Evolutionary conservation across 2,888 invertebrate genomes (phyloP), one percentile per base, ranked within the genome.

Genomic region (Sericinus montela): DNA sequence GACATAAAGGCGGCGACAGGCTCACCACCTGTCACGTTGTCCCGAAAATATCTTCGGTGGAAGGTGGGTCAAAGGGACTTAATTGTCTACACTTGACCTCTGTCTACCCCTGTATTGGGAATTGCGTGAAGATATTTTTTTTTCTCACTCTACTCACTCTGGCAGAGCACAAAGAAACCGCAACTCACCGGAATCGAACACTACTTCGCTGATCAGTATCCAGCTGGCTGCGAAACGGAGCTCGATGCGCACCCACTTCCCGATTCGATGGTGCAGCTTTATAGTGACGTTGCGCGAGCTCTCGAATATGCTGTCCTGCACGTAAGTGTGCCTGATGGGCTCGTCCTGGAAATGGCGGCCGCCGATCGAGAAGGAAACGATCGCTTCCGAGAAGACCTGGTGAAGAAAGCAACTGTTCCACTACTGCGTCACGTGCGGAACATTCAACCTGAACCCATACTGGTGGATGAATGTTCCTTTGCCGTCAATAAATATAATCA

Each of bases 151-250:
- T 19, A 19, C 19, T 19, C 9, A n/a, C 29, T 9, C 8, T 29
- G n/a, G n/a, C 9, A 29, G 29, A 9, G n/a, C n/a, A n/a, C 10
- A 29, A 29, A n/a, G 8, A n/a, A 40, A 40, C 13, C 1, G 4
- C 11, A 19, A 80, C 89, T 87, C 55, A 93, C 93, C 93, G 16
- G 97, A 97, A 63, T 94, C 94, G 76, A 97, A 97, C 48, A 94
- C 92, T 55, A 97, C 91, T 83, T 98, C 97, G 79, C 96, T 96
- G 68, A 98, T 91, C 83, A 97, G 93, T 61, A 97, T 93, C 97
- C 97, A 97, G 47, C 93, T 90, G 11, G 94, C 91, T 2, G 95
- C 94, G 75, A 97, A 97, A 59, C 91, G 91, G 44, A 97, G 90
- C 63, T 94, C 91, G 59, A 94, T 83, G 69, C 94, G 94, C 52